Conservation (phyloP, 2,888 invertebrate genomes). For the Scaptomyza cyrtandrae region DNA sequence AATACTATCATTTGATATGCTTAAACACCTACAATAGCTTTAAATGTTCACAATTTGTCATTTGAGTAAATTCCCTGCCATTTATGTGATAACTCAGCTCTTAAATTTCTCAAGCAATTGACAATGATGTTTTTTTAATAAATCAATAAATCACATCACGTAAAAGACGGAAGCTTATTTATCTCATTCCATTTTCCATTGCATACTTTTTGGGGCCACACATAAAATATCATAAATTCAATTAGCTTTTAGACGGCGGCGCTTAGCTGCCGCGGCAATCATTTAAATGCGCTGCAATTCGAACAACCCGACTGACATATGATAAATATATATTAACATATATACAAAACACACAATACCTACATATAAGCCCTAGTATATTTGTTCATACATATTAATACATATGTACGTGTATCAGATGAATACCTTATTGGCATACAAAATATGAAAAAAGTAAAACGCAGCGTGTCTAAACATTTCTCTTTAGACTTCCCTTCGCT, state of each 20-base stretch:
- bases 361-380: slow-evolving; percentile 37
- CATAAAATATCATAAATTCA: slow-evolving; percentile 39
- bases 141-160: slow-evolving; percentile 11
- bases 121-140: not conserved
- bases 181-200: slow-evolving; percentile 4
- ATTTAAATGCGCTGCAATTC: slow-evolving; percentile 67
- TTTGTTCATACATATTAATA: not conserved
- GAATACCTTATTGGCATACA: slow-evolving; percentile 47
- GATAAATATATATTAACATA: slow-evolving; percentile 28
- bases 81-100: not conserved
- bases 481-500: slow-evolving; percentile 4
- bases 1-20: no score
- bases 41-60: not conserved
- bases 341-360: slow-evolving; percentile 18
- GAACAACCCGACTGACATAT: slow-evolving; percentile 51
- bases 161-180: not conserved
- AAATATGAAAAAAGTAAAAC: slow-evolving; percentile 61
- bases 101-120: not conserved
- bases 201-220: slow-evolving; percentile 14
- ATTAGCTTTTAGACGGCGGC: slow-evolving; percentile 36
- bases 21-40: no score
- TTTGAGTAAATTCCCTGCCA: not conserved
- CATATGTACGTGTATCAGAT: not conserved
- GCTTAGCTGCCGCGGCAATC: slow-evolving; percentile 49
- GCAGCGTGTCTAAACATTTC: slow-evolving; percentile 33